These are phyloP conservation scores for Ptychoptera albimana DNA, from an alignment of 2,888 invertebrate species.

Conservation along the genomic window DNA sequence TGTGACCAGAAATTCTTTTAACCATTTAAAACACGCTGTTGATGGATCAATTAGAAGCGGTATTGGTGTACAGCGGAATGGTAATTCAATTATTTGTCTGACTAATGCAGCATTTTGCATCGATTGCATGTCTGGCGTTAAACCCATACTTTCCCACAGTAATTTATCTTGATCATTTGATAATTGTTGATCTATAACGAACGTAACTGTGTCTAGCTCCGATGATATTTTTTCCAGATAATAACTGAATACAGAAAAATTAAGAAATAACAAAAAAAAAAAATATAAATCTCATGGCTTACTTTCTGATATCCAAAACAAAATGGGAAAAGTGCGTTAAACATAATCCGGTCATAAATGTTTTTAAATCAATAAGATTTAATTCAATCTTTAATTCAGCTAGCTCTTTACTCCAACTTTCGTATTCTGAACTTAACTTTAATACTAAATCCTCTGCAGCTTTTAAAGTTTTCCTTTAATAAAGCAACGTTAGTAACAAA, in stretches of 20 bases:
- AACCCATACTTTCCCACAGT: constrained; percentile 33
- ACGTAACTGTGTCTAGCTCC: constrained; percentile 13
- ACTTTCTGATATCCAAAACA: constrained; percentile 30
- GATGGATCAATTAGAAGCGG: constrained; percentile 85
- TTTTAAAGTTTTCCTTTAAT: constrained; percentile 39
- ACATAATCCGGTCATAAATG: constrained; percentile 16
- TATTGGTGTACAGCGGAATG: constrained; percentile 30
- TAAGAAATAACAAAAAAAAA: neutral
- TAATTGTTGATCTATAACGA: constrained; percentile 20
- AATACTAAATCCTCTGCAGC: constrained; percentile 68
- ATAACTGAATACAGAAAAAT: constrained; percentile 1
- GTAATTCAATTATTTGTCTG: constrained; percentile 22
- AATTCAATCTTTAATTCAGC: constrained; percentile 29
- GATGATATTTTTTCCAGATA: neutral
- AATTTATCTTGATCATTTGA: constrained; percentile 32
- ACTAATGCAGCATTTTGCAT: constrained; percentile 28
- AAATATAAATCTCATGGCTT: no score
- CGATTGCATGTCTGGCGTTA: constrained; percentile 27
- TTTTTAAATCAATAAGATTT: constrained; percentile 24
- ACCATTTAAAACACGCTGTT: constrained; percentile 66
- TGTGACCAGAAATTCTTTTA: constrained; percentile 47
- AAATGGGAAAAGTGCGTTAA: constrained; percentile 24
- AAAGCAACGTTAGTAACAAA: neutral
- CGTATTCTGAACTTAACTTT: constrained; percentile 78
- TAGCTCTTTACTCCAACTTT: constrained; percentile 55